phyloP scores from a whole-genome alignment of 2,797 vertebrate genomes.

The Trachurus trachurus region DNA sequence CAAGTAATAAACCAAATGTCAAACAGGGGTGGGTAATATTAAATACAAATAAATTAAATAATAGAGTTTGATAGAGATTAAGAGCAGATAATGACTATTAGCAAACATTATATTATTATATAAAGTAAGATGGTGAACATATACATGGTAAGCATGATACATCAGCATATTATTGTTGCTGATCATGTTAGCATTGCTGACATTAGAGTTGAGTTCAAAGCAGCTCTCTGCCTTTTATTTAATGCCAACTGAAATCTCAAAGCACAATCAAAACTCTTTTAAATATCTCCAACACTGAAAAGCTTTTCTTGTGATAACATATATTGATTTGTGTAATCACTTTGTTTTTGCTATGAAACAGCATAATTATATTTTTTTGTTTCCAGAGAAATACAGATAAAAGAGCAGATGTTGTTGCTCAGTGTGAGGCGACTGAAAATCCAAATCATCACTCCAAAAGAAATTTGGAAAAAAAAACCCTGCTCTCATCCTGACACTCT shows the following conservation, averaged over 20 bases:
- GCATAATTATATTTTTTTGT: slow-evolving; percentile 34
- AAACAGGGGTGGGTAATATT: no score
- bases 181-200: not conserved
- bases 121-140: not conserved
- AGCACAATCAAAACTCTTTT: slow-evolving; percentile 20
- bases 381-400: slow-evolving; percentile 56
- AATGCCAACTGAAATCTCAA: slow-evolving; percentile 10
- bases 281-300: not conserved
- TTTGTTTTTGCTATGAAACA: slow-evolving; percentile 14
- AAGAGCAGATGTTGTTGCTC: slow-evolving; percentile 65
- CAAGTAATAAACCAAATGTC: no score
- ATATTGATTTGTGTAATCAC: slow-evolving; percentile 6
- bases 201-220: not conserved
- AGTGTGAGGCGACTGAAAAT: slow-evolving; percentile 31
- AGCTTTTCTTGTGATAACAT: slow-evolving; percentile 9
- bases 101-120: not conserved
- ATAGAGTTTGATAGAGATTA: no score
- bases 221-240: not conserved
- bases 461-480: slow-evolving; percentile 28
- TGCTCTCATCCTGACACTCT: slow-evolving; percentile 30
- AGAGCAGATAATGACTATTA: not conserved
- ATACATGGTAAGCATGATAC: not conserved
- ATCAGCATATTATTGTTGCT: not conserved
- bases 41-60: no score
- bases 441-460: slow-evolving; percentile 28